Conservation (phyloP, 2,888 invertebrate genomes). For the Euphydryas editha region DNA sequence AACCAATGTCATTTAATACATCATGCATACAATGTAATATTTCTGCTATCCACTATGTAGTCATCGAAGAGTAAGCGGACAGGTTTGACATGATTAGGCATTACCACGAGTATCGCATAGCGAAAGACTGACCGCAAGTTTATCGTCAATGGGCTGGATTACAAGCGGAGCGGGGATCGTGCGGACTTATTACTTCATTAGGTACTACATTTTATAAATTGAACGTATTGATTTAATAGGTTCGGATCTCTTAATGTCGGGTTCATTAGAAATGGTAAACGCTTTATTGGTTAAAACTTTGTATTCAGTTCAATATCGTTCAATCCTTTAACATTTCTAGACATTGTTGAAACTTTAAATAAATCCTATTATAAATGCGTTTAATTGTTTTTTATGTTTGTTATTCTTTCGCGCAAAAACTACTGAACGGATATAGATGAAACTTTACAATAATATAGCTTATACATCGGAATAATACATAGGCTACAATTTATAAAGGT, state of each 20-base stretch:
- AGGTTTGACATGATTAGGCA: slow-evolving; percentile 42
- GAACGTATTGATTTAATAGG: slow-evolving; percentile 22
- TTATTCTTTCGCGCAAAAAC: no score
- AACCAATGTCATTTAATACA: not conserved
- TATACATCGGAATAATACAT: no score
- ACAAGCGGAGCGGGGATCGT: slow-evolving; percentile 10
- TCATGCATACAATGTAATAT: not conserved
- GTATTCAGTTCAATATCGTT: no score
- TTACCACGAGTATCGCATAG: slow-evolving; percentile 39
- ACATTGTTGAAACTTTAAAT: no score
- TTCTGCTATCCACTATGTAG: slow-evolving; percentile 24
- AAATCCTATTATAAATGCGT: no score
- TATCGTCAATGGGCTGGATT: slow-evolving; percentile 22
- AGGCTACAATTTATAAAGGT: no score
- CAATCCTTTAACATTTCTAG: no score
- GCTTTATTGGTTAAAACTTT: not conserved
- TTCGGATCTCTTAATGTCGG: slow-evolving; percentile 14
- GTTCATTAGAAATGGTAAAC: not conserved
- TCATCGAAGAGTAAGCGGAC: slow-evolving; percentile 36
- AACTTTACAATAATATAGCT: no score
- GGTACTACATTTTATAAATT: slow-evolving; percentile 7
- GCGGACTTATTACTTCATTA: slow-evolving; percentile 36
- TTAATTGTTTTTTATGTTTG: no score
- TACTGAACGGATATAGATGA: no score
- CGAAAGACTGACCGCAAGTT: slow-evolving; percentile 38